Conservation (phyloP, 2,797 vertebrate species). For the Tachyglossus aculeatus region DNA sequence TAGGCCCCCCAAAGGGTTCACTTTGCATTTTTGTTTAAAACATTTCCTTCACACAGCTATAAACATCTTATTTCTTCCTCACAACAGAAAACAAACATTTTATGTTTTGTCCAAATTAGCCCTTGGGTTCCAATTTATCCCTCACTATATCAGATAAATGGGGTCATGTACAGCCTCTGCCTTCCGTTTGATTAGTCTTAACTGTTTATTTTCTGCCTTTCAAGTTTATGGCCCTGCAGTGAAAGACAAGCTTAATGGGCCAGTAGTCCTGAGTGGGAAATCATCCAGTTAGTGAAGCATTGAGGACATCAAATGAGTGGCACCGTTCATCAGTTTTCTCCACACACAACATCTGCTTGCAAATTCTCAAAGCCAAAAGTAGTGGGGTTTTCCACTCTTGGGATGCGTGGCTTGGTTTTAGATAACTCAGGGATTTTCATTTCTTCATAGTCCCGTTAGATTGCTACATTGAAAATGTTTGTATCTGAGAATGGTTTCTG, state of each 20-base stretch:
- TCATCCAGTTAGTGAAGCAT: slow-evolving; percentile 44
- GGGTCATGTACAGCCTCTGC: neutral
- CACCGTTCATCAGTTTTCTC: slow-evolving; percentile 17
- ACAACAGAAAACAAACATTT: slow-evolving; percentile 33
- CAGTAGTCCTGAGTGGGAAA: slow-evolving; percentile 50
- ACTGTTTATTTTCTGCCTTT: slow-evolving; percentile 64
- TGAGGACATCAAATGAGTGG: slow-evolving; percentile 44
- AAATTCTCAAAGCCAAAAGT: slow-evolving; percentile 20
- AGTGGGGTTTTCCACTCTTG: slow-evolving; percentile 20
- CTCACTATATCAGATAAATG: slow-evolving; percentile 32
- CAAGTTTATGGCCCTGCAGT: slow-evolving; percentile 48
- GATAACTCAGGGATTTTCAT: slow-evolving; percentile 7
- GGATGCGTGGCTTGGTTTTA: neutral
- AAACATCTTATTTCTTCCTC: slow-evolving; percentile 17
- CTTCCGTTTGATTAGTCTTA: slow-evolving; percentile 56
- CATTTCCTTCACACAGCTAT: neutral
- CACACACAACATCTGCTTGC: slow-evolving; percentile 39
- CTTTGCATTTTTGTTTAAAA: neutral
- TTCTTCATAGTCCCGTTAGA: slow-evolving; percentile 23
- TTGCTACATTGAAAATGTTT: slow-evolving; percentile 37
- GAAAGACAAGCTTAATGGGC: slow-evolving; percentile 60
- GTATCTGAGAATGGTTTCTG: too few species aligned
- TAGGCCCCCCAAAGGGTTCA: neutral
- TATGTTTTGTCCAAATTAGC: slow-evolving; percentile 23
- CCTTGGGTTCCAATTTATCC: slow-evolving; percentile 29